Percentiles rank a stretch among this genome's conserved stretches.
These are phyloP conservation scores for Pagrus major DNA, from an alignment of 2,113 vertebrate species.

Conservation along the genomic window DNA sequence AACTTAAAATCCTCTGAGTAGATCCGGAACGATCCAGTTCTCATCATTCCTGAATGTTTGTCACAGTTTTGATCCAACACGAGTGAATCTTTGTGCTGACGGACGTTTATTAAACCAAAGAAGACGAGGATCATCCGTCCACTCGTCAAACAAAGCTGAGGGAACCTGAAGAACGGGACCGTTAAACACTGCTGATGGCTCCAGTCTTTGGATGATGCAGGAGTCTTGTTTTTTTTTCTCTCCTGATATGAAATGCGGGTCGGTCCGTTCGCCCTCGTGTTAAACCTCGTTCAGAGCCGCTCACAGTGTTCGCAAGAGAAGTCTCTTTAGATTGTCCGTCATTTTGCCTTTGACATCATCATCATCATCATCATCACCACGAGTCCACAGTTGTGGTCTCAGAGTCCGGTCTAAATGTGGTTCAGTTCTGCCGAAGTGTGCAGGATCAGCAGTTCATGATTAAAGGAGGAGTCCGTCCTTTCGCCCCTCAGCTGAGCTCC, in stretches of 20 bases:
- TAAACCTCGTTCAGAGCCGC: conserved; percentile 38
- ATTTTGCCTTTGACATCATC: conserved; percentile 18
- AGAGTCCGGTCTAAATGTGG: background rate
- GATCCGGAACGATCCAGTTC: background rate
- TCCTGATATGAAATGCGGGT: conserved; percentile 17
- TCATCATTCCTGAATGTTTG: background rate
- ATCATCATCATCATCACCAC: background rate
- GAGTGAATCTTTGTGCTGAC: background rate
- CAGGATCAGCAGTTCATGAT: background rate
- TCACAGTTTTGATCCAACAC: background rate
- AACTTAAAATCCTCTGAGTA: background rate
- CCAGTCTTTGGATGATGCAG: background rate
- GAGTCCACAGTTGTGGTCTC: background rate
- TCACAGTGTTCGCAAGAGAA: conserved; percentile 40
- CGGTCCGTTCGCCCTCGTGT: background rate
- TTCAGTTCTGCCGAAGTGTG: background rate
- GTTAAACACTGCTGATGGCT: background rate
- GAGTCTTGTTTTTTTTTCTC: background rate
- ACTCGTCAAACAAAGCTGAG: conserved; percentile 1
- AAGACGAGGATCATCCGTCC: background rate
- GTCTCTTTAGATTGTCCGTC: conserved; percentile 13
- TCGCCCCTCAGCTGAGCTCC: background rate
- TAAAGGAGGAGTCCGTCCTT: background rate
- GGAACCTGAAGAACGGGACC: background rate
- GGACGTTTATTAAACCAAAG: background rate